Evolutionary conservation across 2,888 invertebrate genomes (phyloP).

Genomic region (Coelinius sp.): DNA sequence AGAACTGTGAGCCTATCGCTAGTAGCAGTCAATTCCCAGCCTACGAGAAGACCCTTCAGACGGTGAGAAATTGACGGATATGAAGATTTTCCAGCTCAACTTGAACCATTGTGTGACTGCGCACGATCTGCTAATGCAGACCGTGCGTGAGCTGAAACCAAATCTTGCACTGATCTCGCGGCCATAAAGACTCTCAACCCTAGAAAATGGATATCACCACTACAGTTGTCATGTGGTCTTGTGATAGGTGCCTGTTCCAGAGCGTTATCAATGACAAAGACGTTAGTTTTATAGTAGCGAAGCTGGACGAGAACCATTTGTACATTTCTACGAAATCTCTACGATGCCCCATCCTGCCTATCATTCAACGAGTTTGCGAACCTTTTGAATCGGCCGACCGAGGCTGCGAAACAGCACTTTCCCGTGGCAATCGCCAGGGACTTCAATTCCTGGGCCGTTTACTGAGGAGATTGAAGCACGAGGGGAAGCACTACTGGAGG

Average conservation of each 20-base stretch:
- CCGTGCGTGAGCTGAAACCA: too few species aligned
- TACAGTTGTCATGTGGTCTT: constrained; percentile 45
- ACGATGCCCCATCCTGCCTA: constrained; percentile 42
- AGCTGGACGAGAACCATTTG: constrained; percentile 33
- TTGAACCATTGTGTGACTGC: too few species aligned
- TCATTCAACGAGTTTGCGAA: constrained; percentile 26
- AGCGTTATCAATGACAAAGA: constrained; percentile 5
- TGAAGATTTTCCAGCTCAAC: too few species aligned
- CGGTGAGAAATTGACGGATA: too few species aligned
- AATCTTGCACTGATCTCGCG: too few species aligned
- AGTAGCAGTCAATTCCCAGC: too few species aligned
- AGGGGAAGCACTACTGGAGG: constrained; percentile 40
- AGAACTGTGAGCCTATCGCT: too few species aligned
- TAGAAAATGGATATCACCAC: constrained; percentile 44
- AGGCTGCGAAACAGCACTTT: constrained; percentile 33
- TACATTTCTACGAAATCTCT: too few species aligned
- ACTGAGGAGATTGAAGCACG: constrained; percentile 46
- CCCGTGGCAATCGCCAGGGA: constrained; percentile 46
- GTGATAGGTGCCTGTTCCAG: constrained; percentile 37
- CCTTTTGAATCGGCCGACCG: constrained; percentile 39
- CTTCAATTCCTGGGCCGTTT: constrained; percentile 46
- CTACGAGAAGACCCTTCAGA: too few species aligned
- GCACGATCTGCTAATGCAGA: too few species aligned
- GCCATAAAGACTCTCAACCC: constrained; percentile 32
- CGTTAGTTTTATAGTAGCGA: constrained; percentile 43